Evolutionary conservation across 2,797 vertebrate species (phyloP).

Genomic region (Liasis olivaceus): DNA sequence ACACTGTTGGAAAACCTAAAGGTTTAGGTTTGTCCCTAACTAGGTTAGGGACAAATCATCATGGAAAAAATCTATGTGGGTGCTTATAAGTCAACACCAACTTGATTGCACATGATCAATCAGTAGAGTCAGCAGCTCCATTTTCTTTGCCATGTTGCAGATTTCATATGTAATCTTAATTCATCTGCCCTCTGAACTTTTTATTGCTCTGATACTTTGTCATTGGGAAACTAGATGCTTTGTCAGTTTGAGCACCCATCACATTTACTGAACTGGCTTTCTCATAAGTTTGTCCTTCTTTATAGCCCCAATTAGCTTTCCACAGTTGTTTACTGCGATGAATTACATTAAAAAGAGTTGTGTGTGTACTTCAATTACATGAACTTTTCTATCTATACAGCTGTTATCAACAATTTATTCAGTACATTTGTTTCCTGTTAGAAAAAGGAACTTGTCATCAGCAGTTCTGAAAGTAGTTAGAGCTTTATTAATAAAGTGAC

Average conservation of each 20-base stretch:
- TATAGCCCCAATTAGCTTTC: neutral
- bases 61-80: neutral
- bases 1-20: neutral
- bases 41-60: neutral
- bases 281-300: neutral
- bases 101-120: neutral
- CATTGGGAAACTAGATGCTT: neutral
- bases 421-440: neutral
- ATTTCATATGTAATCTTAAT: neutral
- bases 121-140: neutral
- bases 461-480: slow-evolving; percentile 5
- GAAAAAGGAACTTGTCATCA: neutral
- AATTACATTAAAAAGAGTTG: neutral
- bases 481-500: slow-evolving; percentile 29
- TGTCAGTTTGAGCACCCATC: neutral
- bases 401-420: neutral
- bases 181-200: neutral
- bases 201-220: neutral
- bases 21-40: too few relatives aligned
- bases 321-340: neutral
- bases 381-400: neutral
- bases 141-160: neutral
- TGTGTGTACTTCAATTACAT: neutral
- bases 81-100: neutral
- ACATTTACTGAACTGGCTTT: neutral